Conservation (phyloP, 2,888 invertebrate genomes). For the Prostheceraeus crozeri region DNA sequence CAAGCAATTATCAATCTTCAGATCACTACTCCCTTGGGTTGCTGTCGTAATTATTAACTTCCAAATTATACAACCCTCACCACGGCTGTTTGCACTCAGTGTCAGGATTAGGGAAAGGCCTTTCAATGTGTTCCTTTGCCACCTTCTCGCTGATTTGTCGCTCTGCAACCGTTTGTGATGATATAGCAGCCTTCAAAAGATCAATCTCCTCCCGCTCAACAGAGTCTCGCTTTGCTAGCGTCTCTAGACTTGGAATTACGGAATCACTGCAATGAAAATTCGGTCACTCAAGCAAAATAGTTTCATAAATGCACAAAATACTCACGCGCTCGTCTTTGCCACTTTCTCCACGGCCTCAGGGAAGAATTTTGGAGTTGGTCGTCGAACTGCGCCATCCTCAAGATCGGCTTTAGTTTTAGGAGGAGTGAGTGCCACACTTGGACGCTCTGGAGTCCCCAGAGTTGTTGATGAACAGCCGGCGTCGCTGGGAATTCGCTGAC, state of each 20-base stretch:
- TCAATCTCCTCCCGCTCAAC: neutral
- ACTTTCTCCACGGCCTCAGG: neutral
- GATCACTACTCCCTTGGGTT: too few species aligned
- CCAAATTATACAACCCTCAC: slow-evolving; percentile 42
- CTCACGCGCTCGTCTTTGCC: slow-evolving; percentile 4
- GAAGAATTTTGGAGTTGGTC: neutral
- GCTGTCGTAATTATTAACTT: neutral
- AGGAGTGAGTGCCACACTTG: neutral
- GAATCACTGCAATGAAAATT: neutral
- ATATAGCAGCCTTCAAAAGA: neutral
- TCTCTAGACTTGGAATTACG: neutral
- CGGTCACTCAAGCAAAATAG: too few species aligned
- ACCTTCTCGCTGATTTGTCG: slow-evolving; percentile 45
- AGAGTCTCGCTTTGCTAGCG: neutral
- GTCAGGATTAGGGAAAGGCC: slow-evolving; percentile 54
- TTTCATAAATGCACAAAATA: neutral
- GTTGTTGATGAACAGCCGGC: neutral
- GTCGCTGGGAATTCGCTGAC: slow-evolving; percentile 17
- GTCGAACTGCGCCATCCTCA: neutral
- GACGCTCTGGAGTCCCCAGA: too few species aligned
- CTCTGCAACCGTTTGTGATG: slow-evolving; percentile 45
- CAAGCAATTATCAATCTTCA: too few species aligned
- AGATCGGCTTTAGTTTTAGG: neutral
- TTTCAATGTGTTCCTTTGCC: slow-evolving; percentile 45
- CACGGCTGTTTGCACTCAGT: slow-evolving; percentile 58